These are phyloP conservation scores for Glaucopsyche alexis DNA, from an alignment of 2,888 invertebrate genomes.

Conservation along the genomic window DNA sequence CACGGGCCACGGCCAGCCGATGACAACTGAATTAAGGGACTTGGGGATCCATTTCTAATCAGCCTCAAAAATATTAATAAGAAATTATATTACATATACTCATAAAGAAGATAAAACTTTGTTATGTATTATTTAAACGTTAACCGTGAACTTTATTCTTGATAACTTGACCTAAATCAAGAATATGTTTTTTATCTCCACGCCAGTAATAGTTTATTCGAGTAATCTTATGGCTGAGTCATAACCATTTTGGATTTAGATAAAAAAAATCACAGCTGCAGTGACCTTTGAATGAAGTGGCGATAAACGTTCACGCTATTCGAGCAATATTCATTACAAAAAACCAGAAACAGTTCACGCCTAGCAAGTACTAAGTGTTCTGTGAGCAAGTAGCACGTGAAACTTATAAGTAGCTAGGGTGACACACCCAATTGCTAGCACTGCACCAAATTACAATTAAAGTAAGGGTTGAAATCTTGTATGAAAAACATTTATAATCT, in stretches of 20 bases:
- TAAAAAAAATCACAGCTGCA: not conserved
- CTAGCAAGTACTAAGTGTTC: too few relatives aligned
- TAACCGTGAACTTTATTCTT: not conserved
- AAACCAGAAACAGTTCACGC: not conserved
- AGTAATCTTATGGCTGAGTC: not conserved
- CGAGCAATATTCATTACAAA: not conserved
- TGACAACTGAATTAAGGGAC: slow-evolving; percentile 22
- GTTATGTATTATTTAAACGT: too few relatives aligned
- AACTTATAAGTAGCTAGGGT: too few relatives aligned
- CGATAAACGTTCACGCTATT: slow-evolving; percentile 19
- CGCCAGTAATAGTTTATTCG: not conserved
- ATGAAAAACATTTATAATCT: too few relatives aligned
- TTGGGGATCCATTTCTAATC: not conserved
- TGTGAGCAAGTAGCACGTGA: too few relatives aligned
- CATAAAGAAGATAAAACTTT: too few relatives aligned
- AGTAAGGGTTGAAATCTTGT: too few relatives aligned
- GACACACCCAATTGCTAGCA: too few relatives aligned
- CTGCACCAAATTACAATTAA: too few relatives aligned
- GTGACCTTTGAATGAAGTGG: slow-evolving; percentile 21
- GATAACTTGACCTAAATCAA: not conserved
- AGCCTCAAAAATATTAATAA: not conserved
- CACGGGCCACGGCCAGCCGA: slow-evolving; percentile 16
- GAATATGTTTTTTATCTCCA: not conserved
- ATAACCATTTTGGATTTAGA: not conserved
- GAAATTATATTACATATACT: not conserved